Evolutionary conservation across 2,797 vertebrate genomes (phyloP), one percentile per base, ranked within the genome.

Genomic region (Cirrhinus molitorella): DNA sequence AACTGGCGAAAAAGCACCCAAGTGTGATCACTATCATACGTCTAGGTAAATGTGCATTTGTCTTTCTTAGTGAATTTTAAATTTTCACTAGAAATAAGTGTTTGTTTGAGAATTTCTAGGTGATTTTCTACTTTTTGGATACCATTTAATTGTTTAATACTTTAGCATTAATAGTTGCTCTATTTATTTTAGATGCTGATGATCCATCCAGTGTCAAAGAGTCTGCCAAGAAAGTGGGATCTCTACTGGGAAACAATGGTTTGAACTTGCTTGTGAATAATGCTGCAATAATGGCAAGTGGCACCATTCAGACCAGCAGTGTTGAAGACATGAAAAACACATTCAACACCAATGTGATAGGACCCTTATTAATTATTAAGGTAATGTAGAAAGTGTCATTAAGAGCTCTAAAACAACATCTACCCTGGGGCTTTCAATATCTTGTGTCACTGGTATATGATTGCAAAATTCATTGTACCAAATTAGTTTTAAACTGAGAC

Each of bases 251-350:
- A 65, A 75, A 40, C 0, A 84, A 28, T 1, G 91, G 91, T 49
- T 87, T 94, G 21, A 93, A 93, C 84, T 86, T 92, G 61, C 85
- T 93, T 78, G 86, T 94, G 47, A 94, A 92, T 89, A 93, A 93
- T 7, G 88, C 92, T 1, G 92, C 55, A 21, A 28, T 91, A 14
- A 1, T 86, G 28, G 4, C 5, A n/a, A 49, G 14, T 7, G 87
- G 28, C 8, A 78, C 3, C 16, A n/a, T 91, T 51, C 72, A 87
- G 75, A 83, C 86, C 14, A 83, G 85, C 76, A 86, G 47, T 6
- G 1, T 83, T 0, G 86, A 94, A n/a, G 87, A 91, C 75, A 91
- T 92, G 88, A 83, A 90, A 16, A 55, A 68, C 1, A 9, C 47
- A 40, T 91, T 91, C 79, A 89, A 84, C 65, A 67, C 65, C 5